These are phyloP conservation scores for Volucella bombylans DNA, from an alignment of 2,888 invertebrate genomes.

Conservation along the genomic window DNA sequence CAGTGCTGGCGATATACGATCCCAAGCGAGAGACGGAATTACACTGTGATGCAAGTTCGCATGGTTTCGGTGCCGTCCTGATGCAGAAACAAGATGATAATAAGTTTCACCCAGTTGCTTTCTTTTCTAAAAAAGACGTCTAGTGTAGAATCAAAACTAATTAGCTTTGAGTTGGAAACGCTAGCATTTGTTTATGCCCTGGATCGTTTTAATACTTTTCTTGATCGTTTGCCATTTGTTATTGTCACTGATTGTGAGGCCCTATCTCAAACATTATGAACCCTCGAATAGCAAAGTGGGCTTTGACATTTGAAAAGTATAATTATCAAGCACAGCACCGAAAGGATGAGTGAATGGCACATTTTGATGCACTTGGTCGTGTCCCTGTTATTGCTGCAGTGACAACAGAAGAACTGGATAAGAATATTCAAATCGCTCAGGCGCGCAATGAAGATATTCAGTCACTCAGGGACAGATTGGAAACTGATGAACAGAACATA, in stretches of 20 bases:
- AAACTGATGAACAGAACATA: not conserved
- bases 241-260: conserved; percentile 42
- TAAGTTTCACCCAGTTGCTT: conserved; percentile 18
- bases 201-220: too few species aligned
- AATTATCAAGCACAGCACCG: not conserved
- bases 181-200: too few species aligned
- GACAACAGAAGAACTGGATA: not conserved
- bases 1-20: conserved; percentile 76
- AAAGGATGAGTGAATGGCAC: conserved; percentile 4
- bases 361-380: conserved; percentile 11
- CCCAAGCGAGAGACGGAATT: conserved; percentile 75
- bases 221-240: not conserved
- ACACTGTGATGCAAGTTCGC: conserved; percentile 54
- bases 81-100: conserved; percentile 34
- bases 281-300: conserved; percentile 31
- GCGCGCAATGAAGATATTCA: not conserved
- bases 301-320: conserved; percentile 12
- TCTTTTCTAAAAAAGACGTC: not conserved
- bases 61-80: conserved; percentile 64
- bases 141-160: not conserved
- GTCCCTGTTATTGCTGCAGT: not conserved
- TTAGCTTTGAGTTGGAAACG: too few species aligned
- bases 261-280: conserved; percentile 25
- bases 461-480: not conserved
- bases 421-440: not conserved